Evolutionary conservation across 2,797 vertebrate genomes (phyloP), one percentile per base, ranked within the genome.

Genomic region (Podarcis lilfordi): DNA sequence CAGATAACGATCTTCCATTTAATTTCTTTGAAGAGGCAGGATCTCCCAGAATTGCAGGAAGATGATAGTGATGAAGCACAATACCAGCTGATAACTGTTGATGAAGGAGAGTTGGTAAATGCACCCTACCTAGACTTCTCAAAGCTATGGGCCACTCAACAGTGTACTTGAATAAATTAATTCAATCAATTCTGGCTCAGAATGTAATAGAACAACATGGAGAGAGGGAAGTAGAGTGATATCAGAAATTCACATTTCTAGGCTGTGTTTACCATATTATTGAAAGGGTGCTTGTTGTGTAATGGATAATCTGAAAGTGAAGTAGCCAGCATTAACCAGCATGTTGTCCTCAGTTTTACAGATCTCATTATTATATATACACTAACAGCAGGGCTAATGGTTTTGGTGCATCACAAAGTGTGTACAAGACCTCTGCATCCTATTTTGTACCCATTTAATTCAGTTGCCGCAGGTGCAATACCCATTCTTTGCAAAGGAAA

Each of bases 1-100:
- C 68, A 81, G 64, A 55, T 90, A 89, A 91, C 92, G 27, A 88
- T 78, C 27, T 3, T 50, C 13, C 0, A 0, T 71, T 86, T 89
- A 88, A 55, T 86, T 77, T 35, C 32, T 86, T 91, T 83, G 66
- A 86, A 90, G 5, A 88, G 6, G 29, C 83, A 77, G 6, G 81
- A 1, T 59, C 0, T 40, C 1, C 77, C n/a, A 88, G 25, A 86
- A 50, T 88, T 8, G 81, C 3, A 72, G 13, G 59, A 27, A 92
- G 61, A 25, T 43, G 50, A 83, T 7, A 72, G 29, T 71, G 32
- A 68, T 77, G 27, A 84, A 84, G 66, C 64, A 59, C 23, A 17
- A 40, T 61, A 19, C 5, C 55, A 74, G 19, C 15, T 81, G 69
- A 85, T 78, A 90, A 91, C 80, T 90, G 87, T 2, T 0, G 0